A percentile compares a stretch with the other conserved stretches of the same genome.
Evolutionary conservation across 2,888 invertebrate species (phyloP).

Genomic region (Dromius quadrimaculatus): DNA sequence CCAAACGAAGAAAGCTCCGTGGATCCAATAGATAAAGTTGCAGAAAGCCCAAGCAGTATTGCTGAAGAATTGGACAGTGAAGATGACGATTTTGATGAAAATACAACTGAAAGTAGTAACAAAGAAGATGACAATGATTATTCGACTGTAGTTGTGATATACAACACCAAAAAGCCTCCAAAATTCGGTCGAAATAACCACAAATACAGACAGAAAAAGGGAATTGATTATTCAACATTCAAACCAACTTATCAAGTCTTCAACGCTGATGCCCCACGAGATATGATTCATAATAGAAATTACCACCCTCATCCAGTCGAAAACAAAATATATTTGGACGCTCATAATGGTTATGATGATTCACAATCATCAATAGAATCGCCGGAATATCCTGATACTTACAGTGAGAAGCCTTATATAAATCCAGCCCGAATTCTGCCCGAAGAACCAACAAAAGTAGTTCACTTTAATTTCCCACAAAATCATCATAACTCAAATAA

Average conservation of each 20-base stretch:
- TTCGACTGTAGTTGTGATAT: background rate
- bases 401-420: background rate
- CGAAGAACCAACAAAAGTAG: constrained; percentile 7
- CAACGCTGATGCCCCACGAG: constrained; percentile 8
- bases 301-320: background rate
- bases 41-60: no score
- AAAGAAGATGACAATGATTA: background rate
- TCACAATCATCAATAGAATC: background rate
- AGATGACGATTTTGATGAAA: background rate
- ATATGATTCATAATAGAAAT: constrained; percentile 32
- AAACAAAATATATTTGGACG: constrained; percentile 20
- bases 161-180: background rate
- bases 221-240: no score
- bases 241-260: background rate
- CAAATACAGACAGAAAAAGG: no score
- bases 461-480: background rate
- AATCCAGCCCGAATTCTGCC: background rate
- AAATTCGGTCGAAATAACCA: no score
- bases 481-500: background rate
- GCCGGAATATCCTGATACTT: background rate
- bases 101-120: background rate
- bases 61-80: background rate
- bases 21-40: no score
- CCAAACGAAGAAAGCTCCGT: no score
- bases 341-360: background rate